phyloP scores from a whole-genome alignment of 1,140 invertebrate genomes.

The Neodiprion lecontei region DNA sequence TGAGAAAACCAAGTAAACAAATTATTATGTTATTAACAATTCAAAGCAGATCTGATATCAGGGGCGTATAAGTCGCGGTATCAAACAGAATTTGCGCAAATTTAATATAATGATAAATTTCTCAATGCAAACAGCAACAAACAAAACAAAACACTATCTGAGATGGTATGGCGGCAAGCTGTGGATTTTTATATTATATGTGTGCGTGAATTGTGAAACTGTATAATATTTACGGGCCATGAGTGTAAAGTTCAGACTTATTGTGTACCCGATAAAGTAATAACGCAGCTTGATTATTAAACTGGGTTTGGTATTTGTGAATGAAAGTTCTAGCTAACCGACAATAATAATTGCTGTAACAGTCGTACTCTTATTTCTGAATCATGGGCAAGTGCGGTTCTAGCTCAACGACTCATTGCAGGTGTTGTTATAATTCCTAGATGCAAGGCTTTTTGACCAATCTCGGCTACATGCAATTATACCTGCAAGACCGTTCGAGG shows the following conservation, averaged over 20 bases:
- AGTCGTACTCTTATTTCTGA: not conserved
- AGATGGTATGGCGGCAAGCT: too few relatives aligned
- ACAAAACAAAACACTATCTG: too few relatives aligned
- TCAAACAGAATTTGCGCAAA: too few relatives aligned
- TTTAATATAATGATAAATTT: too few relatives aligned
- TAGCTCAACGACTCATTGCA: not conserved
- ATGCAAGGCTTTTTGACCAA: not conserved
- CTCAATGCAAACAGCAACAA: too few relatives aligned
- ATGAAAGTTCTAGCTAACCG: not conserved
- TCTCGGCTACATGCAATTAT: not conserved
- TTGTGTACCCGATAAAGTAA: not conserved
- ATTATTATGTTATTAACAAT: too few relatives aligned
- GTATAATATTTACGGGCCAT: not conserved
- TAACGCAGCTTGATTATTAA: not conserved
- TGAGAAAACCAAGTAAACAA: too few relatives aligned
- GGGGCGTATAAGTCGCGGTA: too few relatives aligned
- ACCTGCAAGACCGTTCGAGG: not conserved
- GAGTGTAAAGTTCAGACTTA: not conserved
- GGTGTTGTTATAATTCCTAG: too few relatives aligned
- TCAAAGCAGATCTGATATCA: too few relatives aligned
- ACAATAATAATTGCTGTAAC: not conserved
- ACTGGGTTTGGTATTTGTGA: not conserved
- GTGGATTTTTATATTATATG: too few relatives aligned
- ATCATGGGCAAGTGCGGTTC: not conserved
- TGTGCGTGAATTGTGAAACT: not conserved